These are phyloP conservation scores for Choreutis nemorana DNA, from an alignment of 2,888 invertebrate genomes.

Conservation along the genomic window DNA sequence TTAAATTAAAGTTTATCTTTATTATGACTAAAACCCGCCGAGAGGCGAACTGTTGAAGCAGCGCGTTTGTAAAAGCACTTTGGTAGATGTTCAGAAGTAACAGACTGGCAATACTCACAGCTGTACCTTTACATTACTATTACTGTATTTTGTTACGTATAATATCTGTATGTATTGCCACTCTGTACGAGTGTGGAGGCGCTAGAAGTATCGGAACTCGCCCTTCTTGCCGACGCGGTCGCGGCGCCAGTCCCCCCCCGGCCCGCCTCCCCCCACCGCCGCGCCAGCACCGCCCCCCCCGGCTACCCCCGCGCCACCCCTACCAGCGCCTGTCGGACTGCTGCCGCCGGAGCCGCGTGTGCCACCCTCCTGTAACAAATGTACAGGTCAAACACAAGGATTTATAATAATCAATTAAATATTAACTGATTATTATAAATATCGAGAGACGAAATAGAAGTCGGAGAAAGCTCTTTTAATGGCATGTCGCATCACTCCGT, in stretches of 20 bases:
- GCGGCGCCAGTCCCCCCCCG: conserved; percentile 84
- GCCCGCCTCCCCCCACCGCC: conserved; percentile 37
- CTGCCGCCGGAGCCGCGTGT: conserved; percentile 44
- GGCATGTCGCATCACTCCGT: too few relatives aligned
- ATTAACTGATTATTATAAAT: too few relatives aligned
- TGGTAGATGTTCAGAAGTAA: conserved; percentile 21
- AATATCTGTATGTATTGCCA: too few relatives aligned
- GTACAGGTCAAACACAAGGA: too few relatives aligned
- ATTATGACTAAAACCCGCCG: conserved; percentile 17
- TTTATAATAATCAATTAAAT: too few relatives aligned
- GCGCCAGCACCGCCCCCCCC: conserved; percentile 39
- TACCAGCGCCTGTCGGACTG: conserved; percentile 37
- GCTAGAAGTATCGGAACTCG: conserved; percentile 92
- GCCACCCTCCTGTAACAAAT: conserved; percentile 43
- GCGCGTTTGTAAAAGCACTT: conserved; percentile 14
- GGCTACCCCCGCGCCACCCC: conserved; percentile 40
- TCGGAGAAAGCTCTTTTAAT: too few relatives aligned
- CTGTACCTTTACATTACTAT: too few relatives aligned
- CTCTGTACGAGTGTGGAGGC: conserved; percentile 10
- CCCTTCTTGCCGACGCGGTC: conserved; percentile 93
- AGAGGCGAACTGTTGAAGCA: conserved; percentile 10
- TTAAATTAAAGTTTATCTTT: conserved; percentile 13
- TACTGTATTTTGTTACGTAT: too few relatives aligned
- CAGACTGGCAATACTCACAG: too few relatives aligned
- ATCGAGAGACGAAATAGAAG: too few relatives aligned